Evolutionary conservation across 2,113 vertebrate species (phyloP).

Genomic region (Stigmatopora argus): DNA sequence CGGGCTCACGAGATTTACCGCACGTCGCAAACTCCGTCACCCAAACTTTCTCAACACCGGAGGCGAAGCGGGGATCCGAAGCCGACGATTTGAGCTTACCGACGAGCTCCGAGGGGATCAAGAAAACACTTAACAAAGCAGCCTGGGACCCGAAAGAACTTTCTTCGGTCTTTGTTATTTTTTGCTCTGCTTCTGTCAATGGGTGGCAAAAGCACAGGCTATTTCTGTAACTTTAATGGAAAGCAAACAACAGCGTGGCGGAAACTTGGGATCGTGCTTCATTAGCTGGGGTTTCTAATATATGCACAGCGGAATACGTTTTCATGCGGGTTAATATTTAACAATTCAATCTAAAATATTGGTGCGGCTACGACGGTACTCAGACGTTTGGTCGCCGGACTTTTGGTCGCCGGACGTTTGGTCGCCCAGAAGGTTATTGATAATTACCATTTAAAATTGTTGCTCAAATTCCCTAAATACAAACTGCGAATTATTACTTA

Average conservation of each 20-base stretch:
- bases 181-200: constrained; percentile 29
- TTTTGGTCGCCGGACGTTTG: too few relatives aligned
- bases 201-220: constrained; percentile 17
- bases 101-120: constrained; percentile 51
- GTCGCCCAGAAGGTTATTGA: too few relatives aligned
- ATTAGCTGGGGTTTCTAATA: neutral
- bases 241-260: neutral
- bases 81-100: constrained; percentile 51
- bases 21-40: constrained; percentile 32
- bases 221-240: constrained; percentile 19
- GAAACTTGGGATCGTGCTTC: neutral
- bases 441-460: too few relatives aligned
- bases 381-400: too few relatives aligned
- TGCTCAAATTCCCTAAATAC: too few relatives aligned
- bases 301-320: constrained; percentile 8
- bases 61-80: constrained; percentile 44
- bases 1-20: constrained; percentile 30
- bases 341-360: constrained; percentile 7
- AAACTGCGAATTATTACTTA: too few relatives aligned
- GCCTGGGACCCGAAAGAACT: constrained; percentile 50
- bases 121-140: constrained; percentile 51
- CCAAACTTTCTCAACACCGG: constrained; percentile 31
- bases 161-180: constrained; percentile 45
- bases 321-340: constrained; percentile 3
- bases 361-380: constrained; percentile 16